Evolutionary conservation across 2,888 invertebrate genomes (phyloP), one percentile per base, ranked within the genome.

Genomic region (Odontocerum albicorne): DNA sequence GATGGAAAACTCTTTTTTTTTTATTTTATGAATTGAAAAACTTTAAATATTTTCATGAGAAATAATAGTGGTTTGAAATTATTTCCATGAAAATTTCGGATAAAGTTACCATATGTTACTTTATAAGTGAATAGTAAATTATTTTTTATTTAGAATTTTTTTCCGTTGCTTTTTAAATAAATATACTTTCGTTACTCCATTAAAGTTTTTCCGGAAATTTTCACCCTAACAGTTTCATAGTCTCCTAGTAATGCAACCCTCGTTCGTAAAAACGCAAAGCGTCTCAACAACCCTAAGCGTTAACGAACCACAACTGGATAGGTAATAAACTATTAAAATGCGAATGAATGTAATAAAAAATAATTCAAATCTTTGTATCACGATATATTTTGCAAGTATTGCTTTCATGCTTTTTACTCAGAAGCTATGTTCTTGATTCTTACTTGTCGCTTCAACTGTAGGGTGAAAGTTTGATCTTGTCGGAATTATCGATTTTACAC

Each of bases 221-320:
- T n/a, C n/a, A n/a, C n/a, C n/a, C 21, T 32, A n/a, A 13, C 21
- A 19, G 17, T 16, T 19, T 32, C 43, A 51, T 51, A 43, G 35
- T 33, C 49, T 43, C 53, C 57, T 57, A 43, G 49, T 49, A 44
- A 20, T 19, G 46, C 53, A 45, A 54, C 54, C 50, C 57, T 55
- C 42, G 21, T 35, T 47, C 52, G 32, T 56, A 42, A 39, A 52
- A 57, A 44, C 47, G 44, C 52, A 47, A 46, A 45, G 31, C 38
- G 44, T 39, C 32, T 15, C 32, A 38, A 45, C 52, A 45, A 45
- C 39, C 45, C 45, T 38, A 52, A 45, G n/a, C n/a, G n/a, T n/a
- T n/a, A n/a, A n/a, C n/a, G n/a, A n/a, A n/a, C n/a, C n/a, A n/a
- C n/a, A n/a, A n/a, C n/a, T n/a, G n/a, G n/a, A n/a, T n/a, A n/a